Percentiles rank a stretch among this genome's conserved stretches.
Conservation (phyloP, 2,797 vertebrate genomes). For the Acanthurus leucopareius region DNA sequence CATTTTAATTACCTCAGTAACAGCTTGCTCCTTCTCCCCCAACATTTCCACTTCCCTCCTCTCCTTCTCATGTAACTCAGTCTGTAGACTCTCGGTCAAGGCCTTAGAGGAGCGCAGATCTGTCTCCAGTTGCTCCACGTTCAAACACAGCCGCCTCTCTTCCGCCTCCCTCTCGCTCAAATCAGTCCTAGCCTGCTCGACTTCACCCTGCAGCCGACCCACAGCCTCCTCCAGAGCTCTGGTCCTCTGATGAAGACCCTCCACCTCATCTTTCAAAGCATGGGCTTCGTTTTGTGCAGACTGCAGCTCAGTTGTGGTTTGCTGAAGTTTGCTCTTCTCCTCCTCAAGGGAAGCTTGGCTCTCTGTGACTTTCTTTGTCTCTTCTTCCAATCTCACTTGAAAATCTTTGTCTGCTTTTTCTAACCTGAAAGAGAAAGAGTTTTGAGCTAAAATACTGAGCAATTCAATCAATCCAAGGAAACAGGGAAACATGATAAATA, state of each 20-base stretch:
- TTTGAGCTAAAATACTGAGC: not conserved
- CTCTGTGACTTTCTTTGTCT: slow-evolving; percentile 81
- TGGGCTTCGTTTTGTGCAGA: slow-evolving; percentile 76
- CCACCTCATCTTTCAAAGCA: slow-evolving; percentile 83
- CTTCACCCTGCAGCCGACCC: slow-evolving; percentile 81
- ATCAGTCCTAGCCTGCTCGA: slow-evolving; percentile 77
- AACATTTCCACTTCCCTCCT: slow-evolving; percentile 91
- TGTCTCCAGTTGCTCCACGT: slow-evolving; percentile 90
- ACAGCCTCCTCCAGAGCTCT: slow-evolving; percentile 87
- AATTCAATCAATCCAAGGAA: no score
- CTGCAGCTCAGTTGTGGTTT: slow-evolving; percentile 76
- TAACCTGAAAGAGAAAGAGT: slow-evolving; percentile 80
- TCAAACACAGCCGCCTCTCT: slow-evolving; percentile 88
- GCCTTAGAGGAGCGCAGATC: slow-evolving; percentile 92
- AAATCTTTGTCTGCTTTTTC: slow-evolving; percentile 84
- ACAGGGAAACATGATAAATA: not conserved
- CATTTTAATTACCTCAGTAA: slow-evolving; percentile 79
- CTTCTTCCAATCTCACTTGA: slow-evolving; percentile 82
- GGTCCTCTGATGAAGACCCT: slow-evolving; percentile 80
- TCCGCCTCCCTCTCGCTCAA: slow-evolving; percentile 88
- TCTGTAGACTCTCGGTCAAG: slow-evolving; percentile 88
- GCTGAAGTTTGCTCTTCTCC: slow-evolving; percentile 82
- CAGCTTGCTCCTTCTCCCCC: slow-evolving; percentile 91
- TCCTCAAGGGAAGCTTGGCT: slow-evolving; percentile 81
- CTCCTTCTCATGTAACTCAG: slow-evolving; percentile 90